Percentiles rank a stretch among this genome's conserved stretches.
Evolutionary conservation across 2,113 vertebrate species (phyloP).

Genomic region (Corythaeola cristata): DNA sequence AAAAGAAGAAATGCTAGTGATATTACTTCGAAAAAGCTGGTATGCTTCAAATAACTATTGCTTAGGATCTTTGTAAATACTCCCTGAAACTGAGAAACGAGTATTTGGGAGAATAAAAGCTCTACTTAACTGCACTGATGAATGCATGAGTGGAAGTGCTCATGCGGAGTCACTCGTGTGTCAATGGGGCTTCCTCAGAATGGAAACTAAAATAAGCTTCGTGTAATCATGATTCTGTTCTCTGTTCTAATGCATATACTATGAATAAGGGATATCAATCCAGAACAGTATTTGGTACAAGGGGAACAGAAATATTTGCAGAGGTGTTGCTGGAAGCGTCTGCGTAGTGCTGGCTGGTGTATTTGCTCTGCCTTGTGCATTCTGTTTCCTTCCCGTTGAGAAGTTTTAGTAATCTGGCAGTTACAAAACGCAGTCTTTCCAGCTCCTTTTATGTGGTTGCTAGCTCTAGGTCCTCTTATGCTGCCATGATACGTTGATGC

Average conservation of each 20-base stretch:
- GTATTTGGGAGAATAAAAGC: neutral
- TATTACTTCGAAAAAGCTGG: neutral
- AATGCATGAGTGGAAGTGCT: neutral
- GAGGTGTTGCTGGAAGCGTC: neutral
- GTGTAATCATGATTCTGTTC: neutral
- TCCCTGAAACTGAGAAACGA: neutral
- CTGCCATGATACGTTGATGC: neutral
- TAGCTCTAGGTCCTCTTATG: neutral
- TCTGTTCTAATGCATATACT: neutral
- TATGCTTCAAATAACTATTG: neutral
- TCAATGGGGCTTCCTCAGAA: neutral
- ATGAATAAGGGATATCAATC: neutral
- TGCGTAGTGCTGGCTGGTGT: neutral
- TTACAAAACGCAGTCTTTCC: neutral
- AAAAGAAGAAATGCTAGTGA: neutral
- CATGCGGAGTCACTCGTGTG: fast-evolving
- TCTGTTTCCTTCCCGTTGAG: neutral
- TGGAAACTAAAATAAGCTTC: neutral
- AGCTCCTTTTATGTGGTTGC: neutral
- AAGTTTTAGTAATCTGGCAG: neutral
- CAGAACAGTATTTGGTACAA: neutral
- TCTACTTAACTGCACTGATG: neutral
- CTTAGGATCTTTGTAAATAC: neutral
- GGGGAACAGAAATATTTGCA: neutral
- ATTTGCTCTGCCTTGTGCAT: neutral